A percentile compares a stretch with the other conserved stretches of the same genome.
Evolutionary conservation across 2,797 vertebrate species (phyloP).

Genomic region (Pristis pectinata): DNA sequence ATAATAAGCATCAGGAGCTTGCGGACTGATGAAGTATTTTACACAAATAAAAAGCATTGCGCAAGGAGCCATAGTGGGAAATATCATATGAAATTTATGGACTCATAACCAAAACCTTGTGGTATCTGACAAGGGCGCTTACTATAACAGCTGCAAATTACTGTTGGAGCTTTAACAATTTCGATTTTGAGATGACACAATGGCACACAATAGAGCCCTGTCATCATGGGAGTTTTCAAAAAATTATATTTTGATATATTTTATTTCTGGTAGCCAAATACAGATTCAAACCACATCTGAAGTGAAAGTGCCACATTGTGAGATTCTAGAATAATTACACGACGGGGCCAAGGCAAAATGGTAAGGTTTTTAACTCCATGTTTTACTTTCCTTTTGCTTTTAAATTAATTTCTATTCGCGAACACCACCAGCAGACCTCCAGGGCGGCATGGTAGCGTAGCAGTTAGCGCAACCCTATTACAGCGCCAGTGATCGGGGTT

Average conservation of each 20-base stretch:
- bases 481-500: no score
- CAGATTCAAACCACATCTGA: no score
- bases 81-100: slow-evolving; percentile 57
- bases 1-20: not conserved
- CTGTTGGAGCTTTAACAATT: slow-evolving; percentile 62
- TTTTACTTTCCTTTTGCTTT: not conserved
- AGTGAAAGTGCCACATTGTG: not conserved
- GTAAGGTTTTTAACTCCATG: not conserved
- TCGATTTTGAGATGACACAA: slow-evolving; percentile 62
- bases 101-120: slow-evolving; percentile 72
- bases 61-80: slow-evolving; percentile 69
- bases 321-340: not conserved
- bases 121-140: slow-evolving; percentile 59
- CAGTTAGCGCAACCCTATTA: no score
- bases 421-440: not conserved
- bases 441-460: no score
- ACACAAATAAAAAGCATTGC: slow-evolving; percentile 57
- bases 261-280: not conserved
- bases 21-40: not conserved
- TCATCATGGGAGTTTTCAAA: not conserved
- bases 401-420: not conserved
- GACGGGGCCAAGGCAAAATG: not conserved
- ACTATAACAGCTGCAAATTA: slow-evolving; percentile 66
- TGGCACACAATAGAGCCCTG: not conserved
- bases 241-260: not conserved